These are phyloP conservation scores for Chionoecetes opilio DNA, from an alignment of 1,140 invertebrate species.

Conservation along the genomic window DNA sequence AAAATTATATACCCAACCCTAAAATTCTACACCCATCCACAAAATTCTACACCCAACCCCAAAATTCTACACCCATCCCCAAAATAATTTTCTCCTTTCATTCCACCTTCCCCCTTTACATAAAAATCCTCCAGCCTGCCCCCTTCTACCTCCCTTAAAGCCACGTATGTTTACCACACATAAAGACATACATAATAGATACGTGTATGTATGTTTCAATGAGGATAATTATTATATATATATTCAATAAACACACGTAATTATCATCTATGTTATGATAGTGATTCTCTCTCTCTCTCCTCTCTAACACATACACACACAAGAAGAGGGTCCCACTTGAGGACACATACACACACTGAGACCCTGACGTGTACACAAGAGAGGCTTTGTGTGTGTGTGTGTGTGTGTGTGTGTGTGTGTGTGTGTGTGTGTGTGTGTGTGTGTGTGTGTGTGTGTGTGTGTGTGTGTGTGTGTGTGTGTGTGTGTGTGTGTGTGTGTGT, in stretches of 20 bases:
- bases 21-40: too few relatives aligned
- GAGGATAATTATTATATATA: background rate
- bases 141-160: too few relatives aligned
- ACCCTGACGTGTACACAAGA: constrained; percentile 9
- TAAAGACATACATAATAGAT: background rate
- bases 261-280: background rate
- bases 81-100: too few relatives aligned
- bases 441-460: background rate
- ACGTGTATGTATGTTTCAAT: background rate
- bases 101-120: too few relatives aligned
- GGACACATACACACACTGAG: constrained; percentile 16
- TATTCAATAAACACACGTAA: background rate
- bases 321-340: constrained; percentile 5
- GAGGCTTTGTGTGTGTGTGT: constrained; percentile 27
- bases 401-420: constrained; percentile 18
- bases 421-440: constrained; percentile 4
- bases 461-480: constrained; percentile 18
- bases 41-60: too few relatives aligned
- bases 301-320: background rate
- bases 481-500: background rate
- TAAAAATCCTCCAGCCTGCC: too few relatives aligned
- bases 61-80: too few relatives aligned
- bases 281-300: background rate
- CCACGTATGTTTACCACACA: background rate
- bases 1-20: too few relatives aligned